These are phyloP conservation scores for Rutilus rutilus DNA, from an alignment of 2,113 vertebrate genomes.

Conservation along the genomic window DNA sequence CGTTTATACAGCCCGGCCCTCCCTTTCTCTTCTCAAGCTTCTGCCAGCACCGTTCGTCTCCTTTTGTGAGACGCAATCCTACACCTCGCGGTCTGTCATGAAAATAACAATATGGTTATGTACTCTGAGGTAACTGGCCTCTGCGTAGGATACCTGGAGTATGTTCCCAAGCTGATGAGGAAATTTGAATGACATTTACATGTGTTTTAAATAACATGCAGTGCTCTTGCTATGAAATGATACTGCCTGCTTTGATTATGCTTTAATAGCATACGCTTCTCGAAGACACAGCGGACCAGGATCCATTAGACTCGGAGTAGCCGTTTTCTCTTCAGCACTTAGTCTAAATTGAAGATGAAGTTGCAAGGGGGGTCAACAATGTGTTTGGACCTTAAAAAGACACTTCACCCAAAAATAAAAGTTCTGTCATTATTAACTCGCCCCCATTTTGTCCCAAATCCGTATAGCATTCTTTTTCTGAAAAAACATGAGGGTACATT, in stretches of 20 bases:
- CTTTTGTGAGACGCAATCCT: constrained; percentile 32
- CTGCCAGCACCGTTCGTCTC: constrained; percentile 2
- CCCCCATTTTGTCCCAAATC: neutral
- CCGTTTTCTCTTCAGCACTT: neutral
- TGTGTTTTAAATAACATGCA: constrained; percentile 72
- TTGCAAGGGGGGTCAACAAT: constrained; percentile 17
- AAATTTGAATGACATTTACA: constrained; percentile 71
- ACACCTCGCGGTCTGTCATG: constrained; percentile 25
- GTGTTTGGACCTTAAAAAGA: neutral
- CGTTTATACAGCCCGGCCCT: neutral
- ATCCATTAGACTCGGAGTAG: constrained; percentile 35
- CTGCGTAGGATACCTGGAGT: constrained; percentile 65
- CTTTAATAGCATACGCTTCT: constrained; percentile 51
- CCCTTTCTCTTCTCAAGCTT: neutral
- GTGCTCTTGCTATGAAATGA: constrained; percentile 59
- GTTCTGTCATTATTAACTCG: neutral
- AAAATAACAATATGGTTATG: constrained; percentile 59
- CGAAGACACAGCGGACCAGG: neutral
- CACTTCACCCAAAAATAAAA: neutral
- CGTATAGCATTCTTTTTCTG: neutral
- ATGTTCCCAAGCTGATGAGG: constrained; percentile 59
- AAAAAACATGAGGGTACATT: neutral
- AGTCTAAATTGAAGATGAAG: constrained; percentile 2
- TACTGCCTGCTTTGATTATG: constrained; percentile 72
- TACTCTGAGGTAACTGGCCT: constrained; percentile 77